Evolutionary conservation across 1,140 invertebrate genomes (phyloP), one percentile per base, ranked within the genome.

Genomic region (Vollenhovia emeryi): DNA sequence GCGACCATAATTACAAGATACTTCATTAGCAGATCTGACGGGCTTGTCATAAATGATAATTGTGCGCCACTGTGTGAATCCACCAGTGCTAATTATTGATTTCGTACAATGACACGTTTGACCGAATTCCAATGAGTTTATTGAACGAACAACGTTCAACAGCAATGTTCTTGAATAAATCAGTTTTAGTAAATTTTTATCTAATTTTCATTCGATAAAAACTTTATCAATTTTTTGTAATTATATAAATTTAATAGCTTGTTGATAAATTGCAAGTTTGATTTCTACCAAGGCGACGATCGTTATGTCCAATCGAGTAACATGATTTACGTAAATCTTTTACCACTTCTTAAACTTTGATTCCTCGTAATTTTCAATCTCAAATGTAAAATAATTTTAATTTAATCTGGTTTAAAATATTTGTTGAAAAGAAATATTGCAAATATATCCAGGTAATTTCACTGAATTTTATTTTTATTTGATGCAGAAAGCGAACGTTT

Each of bases 41-140:
- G 9, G 24, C 15, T 68, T 78, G 36, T 24, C 33, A 50, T 30
- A 33, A 50, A 68, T 66, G 50, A 8, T 48, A 66, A 78, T 13
- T 64, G n/a, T 24, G 9, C n/a, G 13, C 40, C 8, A 52, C 43
- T n/a, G 45, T 18, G 43, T 24, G 8, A 66, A 48, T 36, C 33
- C 21, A 18, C 2, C 75, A 33, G 13, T 40, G 75, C 21, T 50
- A 66, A 79, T 79, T 79, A 79, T 78, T 27, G 27, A 66, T 68
- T 52, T 68, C 9, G n/a, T 11, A 33, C 43, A 24, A 36, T 36
- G 30, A 68, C 48, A 36, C 43, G 30, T 62, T 50, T 50, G 43
- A 79, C 3, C n/a, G 15, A 79, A 50, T 79, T 66, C 18, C 43
- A 50, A 36, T n/a, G 21, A 66, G 15, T 68, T 79, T 68, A 68